Evolutionary conservation across 2,888 invertebrate species (phyloP).

Genomic region (Stratiomys singularior): DNA sequence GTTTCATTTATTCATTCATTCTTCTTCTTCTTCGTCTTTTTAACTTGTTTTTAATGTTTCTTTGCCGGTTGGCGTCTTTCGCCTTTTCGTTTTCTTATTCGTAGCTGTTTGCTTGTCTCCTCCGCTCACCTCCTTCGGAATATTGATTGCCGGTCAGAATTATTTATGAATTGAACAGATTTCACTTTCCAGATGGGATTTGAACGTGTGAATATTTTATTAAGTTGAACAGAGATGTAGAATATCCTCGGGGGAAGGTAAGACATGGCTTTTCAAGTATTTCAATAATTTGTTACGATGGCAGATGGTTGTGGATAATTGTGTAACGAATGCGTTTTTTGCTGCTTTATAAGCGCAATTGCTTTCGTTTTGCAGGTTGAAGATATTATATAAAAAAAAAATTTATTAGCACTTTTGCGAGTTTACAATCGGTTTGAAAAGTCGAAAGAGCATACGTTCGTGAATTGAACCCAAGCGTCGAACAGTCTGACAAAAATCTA

Average conservation of each 20-base stretch:
- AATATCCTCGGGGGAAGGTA: too few species aligned
- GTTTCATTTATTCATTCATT: not conserved
- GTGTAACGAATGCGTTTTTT: too few species aligned
- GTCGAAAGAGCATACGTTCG: too few species aligned
- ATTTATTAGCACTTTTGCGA: too few species aligned
- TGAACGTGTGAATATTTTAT: constrained; percentile 26
- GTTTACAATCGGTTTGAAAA: too few species aligned
- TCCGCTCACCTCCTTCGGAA: not conserved
- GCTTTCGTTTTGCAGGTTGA: too few species aligned
- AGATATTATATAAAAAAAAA: too few species aligned
- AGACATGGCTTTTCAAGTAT: not conserved
- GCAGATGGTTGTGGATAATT: too few species aligned
- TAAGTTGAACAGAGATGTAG: not conserved
- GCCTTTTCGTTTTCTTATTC: not conserved
- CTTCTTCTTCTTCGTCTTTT: not conserved
- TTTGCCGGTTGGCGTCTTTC: not conserved
- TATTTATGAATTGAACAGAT: constrained; percentile 36
- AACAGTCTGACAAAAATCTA: too few species aligned
- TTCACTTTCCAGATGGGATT: constrained; percentile 37
- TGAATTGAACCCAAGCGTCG: too few species aligned
- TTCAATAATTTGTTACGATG: not conserved
- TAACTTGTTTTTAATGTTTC: not conserved
- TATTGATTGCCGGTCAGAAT: constrained; percentile 29
- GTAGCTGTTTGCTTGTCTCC: not conserved
- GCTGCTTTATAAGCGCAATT: too few species aligned